These are phyloP conservation scores for Upupa epops DNA, from an alignment of 2,113 vertebrate genomes.

Conservation along the genomic window DNA sequence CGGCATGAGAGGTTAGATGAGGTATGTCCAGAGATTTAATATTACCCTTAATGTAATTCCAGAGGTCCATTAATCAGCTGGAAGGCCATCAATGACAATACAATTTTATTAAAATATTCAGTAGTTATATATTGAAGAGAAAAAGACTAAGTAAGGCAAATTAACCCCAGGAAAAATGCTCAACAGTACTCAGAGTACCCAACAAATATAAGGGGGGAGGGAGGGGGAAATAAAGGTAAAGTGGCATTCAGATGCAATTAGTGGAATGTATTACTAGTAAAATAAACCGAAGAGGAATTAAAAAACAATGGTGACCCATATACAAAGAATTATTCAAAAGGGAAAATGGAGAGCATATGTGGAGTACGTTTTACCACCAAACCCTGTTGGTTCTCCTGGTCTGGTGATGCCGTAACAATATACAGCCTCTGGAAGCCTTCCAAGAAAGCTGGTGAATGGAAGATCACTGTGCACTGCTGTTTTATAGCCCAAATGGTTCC, in stretches of 20 bases:
- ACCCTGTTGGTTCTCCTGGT: neutral
- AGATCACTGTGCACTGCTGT: neutral
- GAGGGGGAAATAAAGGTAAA: neutral
- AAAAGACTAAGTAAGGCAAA: neutral
- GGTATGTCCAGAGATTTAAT: neutral
- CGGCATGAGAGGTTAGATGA: neutral
- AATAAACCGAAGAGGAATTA: neutral
- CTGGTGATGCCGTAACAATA: neutral
- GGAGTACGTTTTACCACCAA: neutral
- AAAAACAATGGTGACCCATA: neutral
- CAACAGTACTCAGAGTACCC: neutral
- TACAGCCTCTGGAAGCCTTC: neutral
- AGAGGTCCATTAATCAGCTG: neutral
- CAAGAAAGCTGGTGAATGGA: neutral
- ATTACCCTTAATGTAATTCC: neutral
- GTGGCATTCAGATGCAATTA: neutral
- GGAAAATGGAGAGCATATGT: neutral
- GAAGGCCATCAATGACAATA: neutral
- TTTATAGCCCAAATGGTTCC: slow-evolving; percentile 25
- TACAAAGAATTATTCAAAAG: neutral
- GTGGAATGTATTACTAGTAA: neutral
- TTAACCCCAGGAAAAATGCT: neutral
- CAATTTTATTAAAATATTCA: slow-evolving; percentile 32
- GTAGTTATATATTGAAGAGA: neutral
- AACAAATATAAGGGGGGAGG: rapidly evolving